Evolutionary conservation across 2,113 vertebrate species (phyloP), one percentile per base, ranked within the genome.

Genomic region (Grantiella picta): DNA sequence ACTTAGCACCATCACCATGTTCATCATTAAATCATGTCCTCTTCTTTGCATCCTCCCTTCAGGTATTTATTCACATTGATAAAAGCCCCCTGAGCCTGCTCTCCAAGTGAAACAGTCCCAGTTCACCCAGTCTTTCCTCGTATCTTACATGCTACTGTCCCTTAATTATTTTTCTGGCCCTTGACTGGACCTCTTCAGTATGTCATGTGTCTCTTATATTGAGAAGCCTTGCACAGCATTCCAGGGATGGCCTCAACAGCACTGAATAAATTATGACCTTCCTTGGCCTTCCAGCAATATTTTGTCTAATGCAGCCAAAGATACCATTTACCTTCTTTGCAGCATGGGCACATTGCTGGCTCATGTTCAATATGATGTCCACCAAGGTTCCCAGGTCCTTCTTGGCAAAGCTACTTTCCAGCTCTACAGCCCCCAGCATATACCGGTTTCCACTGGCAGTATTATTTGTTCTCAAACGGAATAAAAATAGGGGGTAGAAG

Each of bases 351-450:
- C 0, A 0, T 38, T 81, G 19, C 7, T 52, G 27, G 22, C 7
- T 19, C 27, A 19, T 24, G 7, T 47, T 66, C 64, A 47, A 13
- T 40, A 25, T 25, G 31, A 16, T 20, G 25, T 33, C 33, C 42
- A 50, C 27, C 36, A 59, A 44, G 31, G 44, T 33, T 81, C 33
- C 27, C 33, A 16, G 4, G 19, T 13, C 38, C 15, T 68, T 68
- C 79, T 59, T 38, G 28, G n/a, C 27, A 72, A 61, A 63, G 63
- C 19, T 60, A 15, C 28, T 45, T 75, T 87, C 29, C 52, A 90
- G 6, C 35, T 69, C 10, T 16, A 12, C 0, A 0, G 40, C 6
- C 18, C 11, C 12, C 38, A 33, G 8, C 50, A 36, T 13, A 10
- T 15, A 28, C 11, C 35, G 23, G 9, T n/a, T 71, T 76, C 27